Evolutionary conservation across 2,888 invertebrate species (phyloP).

Genomic region (Cheilosia soror): DNA sequence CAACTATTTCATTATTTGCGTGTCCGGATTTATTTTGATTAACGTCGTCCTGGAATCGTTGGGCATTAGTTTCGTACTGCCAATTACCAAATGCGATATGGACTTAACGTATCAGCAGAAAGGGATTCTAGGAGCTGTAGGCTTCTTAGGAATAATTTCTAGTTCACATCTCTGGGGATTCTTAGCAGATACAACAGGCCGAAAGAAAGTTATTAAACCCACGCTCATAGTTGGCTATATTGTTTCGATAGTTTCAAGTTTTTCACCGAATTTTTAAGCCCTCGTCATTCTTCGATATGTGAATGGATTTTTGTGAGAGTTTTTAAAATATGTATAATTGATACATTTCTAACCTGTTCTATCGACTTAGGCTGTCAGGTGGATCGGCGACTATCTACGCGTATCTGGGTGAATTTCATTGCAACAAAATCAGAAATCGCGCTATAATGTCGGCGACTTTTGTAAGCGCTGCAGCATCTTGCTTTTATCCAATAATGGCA

Average conservation of each 20-base stretch:
- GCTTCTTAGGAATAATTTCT: constrained; percentile 84
- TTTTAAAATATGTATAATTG: no score
- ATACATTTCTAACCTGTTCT: constrained; percentile 24
- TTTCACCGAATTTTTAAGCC: constrained; percentile 84
- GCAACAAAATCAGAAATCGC: constrained; percentile 83
- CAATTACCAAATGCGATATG: constrained; percentile 84
- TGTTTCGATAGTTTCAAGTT: constrained; percentile 84
- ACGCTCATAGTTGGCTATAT: constrained; percentile 84
- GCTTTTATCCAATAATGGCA: no score
- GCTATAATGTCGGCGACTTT: constrained; percentile 80
- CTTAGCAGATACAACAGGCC: constrained; percentile 85
- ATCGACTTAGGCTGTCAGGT: constrained; percentile 80
- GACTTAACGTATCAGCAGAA: constrained; percentile 81
- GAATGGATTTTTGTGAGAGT: constrained; percentile 85
- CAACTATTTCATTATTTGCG: constrained; percentile 83
- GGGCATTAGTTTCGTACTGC: constrained; percentile 84
- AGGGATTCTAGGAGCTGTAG: constrained; percentile 82
- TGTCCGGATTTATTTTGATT: constrained; percentile 84
- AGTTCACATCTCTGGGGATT: constrained; percentile 86
- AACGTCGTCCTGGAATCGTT: constrained; percentile 84
- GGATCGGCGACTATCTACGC: constrained; percentile 85
- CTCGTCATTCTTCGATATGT: constrained; percentile 84
- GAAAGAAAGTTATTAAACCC: constrained; percentile 83
- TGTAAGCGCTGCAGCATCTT: constrained; percentile 57
- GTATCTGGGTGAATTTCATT: constrained; percentile 85